Evolutionary conservation across 2,113 vertebrate species (phyloP).

Genomic region (Leucoraja erinaceus): DNA sequence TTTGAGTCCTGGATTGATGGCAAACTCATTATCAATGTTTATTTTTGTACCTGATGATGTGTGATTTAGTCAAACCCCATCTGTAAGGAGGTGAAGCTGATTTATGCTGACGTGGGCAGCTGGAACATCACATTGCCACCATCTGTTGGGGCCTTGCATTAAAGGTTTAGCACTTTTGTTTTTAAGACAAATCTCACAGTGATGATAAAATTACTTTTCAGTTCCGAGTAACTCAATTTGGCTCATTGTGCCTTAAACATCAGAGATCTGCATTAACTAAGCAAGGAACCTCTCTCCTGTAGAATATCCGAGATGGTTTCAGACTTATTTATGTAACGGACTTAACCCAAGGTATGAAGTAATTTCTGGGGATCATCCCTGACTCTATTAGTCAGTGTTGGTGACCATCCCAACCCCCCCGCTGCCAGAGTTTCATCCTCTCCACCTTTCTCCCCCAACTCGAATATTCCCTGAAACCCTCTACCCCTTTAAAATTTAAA

Average conservation of each 20-base stretch:
- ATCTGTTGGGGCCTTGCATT: background rate
- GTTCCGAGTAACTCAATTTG: background rate
- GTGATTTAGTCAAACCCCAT: background rate
- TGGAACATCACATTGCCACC: background rate
- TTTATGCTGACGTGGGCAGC: background rate
- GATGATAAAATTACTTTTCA: background rate
- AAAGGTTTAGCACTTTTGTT: background rate
- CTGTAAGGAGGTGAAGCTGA: background rate
- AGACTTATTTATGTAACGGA: no score
- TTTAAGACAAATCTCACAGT: background rate
- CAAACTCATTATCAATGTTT: background rate
- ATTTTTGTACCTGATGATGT: background rate
- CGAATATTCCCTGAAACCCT: no score
- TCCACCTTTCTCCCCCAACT: no score
- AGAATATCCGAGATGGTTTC: no score
- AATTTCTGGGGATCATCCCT: no score
- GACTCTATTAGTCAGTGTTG: no score
- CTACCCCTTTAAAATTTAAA: no score
- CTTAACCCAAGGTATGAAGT: no score
- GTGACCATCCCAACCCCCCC: no score
- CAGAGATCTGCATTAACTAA: background rate
- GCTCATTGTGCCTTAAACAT: no score
- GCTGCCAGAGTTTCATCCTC: no score
- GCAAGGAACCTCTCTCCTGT: background rate
- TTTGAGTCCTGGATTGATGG: background rate